These are phyloP conservation scores for Orius laevigatus DNA, from an alignment of 1,140 invertebrate genomes.

Conservation along the genomic window DNA sequence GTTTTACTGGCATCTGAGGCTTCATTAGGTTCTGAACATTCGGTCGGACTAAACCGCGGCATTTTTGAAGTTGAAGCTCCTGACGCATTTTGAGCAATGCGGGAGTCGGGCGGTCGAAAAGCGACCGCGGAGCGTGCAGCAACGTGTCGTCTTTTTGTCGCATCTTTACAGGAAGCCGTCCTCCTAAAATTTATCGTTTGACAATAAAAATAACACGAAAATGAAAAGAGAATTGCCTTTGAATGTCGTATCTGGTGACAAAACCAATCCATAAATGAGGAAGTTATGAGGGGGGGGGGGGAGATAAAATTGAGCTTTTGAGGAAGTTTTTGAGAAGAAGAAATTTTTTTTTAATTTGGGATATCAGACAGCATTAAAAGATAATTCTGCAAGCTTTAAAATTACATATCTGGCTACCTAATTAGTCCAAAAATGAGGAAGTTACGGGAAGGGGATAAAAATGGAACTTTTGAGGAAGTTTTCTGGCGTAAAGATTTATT, in stretches of 20 bases:
- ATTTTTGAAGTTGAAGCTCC: conserved; percentile 59
- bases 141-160: conserved; percentile 54
- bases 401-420: not conserved
- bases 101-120: conserved; percentile 74
- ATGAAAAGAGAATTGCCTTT: not conserved
- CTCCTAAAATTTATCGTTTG: conserved; percentile 8
- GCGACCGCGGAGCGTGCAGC: conserved; percentile 58
- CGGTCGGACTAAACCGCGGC: conserved; percentile 41
- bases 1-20: conserved; percentile 32
- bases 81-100: conserved; percentile 58
- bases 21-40: conserved; percentile 38
- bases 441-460: too few species aligned
- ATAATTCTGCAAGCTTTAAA: not conserved
- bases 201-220: not conserved
- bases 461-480: too few species aligned
- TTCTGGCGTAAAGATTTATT: not conserved
- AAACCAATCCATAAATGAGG: not conserved
- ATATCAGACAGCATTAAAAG: not conserved
- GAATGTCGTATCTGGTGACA: not conserved
- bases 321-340: not conserved
- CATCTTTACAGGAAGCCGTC: conserved; percentile 24
- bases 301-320: too few species aligned
- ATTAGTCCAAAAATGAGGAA: not conserved
- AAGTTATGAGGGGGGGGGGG: too few species aligned
- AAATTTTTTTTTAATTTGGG: not conserved